Evolutionary conservation across 2,113 vertebrate species (phyloP).

Genomic region (Microcebus tavaratra): DNA sequence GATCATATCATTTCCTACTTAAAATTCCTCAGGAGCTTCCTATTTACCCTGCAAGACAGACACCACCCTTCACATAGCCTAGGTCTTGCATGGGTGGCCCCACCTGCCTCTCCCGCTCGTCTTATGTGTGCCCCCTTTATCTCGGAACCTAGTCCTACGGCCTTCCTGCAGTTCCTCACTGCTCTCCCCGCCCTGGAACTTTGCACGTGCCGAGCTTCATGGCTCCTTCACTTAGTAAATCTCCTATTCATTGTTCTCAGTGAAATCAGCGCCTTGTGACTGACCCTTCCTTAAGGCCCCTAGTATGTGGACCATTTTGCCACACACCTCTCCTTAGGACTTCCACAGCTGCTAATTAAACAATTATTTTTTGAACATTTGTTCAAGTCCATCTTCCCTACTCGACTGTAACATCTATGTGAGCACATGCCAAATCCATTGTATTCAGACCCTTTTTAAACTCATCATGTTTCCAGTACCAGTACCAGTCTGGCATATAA

Average conservation of each 20-base stretch:
- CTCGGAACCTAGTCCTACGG: too few relatives aligned
- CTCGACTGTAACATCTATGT: neutral
- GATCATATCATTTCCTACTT: neutral
- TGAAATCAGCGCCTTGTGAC: neutral
- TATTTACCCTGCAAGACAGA: neutral
- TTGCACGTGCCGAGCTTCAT: neutral
- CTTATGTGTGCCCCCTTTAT: neutral
- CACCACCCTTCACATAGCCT: neutral
- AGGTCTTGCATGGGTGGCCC: neutral
- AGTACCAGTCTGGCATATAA: neutral
- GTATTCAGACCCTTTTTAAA: neutral
- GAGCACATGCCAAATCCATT: neutral
- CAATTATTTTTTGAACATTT: neutral
- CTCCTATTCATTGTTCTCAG: neutral
- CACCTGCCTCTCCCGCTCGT: neutral
- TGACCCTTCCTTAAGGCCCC: too few relatives aligned
- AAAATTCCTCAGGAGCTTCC: neutral
- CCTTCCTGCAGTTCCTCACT: neutral
- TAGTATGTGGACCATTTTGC: neutral
- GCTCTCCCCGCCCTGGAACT: neutral
- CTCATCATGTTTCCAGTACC: neutral
- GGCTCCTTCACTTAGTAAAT: neutral
- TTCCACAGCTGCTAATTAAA: neutral
- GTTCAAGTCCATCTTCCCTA: neutral
- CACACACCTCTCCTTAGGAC: neutral